A percentile compares a stretch with the other conserved stretches of the same genome.
Evolutionary conservation across 2,113 vertebrate species (phyloP).

Genomic region (Marmota flaviventris): DNA sequence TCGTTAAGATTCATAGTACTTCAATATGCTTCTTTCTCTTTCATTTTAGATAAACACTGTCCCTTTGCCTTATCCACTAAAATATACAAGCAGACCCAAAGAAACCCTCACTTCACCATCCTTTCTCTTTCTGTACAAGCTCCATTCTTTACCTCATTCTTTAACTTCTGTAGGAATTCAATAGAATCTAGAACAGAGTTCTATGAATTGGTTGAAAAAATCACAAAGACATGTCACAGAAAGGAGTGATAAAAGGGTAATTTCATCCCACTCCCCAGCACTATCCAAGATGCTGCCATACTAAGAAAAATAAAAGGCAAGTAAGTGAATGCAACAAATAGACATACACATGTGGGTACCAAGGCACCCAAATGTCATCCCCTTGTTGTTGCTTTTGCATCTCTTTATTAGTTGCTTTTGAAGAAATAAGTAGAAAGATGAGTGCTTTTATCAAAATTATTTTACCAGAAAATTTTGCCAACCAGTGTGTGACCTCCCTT

Average conservation of each 20-base stretch:
- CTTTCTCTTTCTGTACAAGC: constrained; percentile 34
- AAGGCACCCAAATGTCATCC: not conserved
- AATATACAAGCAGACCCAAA: constrained; percentile 31
- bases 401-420: constrained; percentile 59
- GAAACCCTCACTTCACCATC: constrained; percentile 19
- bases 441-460: not conserved
- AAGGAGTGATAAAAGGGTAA: constrained; percentile 42
- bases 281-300: not conserved
- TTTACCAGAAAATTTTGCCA: constrained; percentile 63
- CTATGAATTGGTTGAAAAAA: constrained; percentile 61
- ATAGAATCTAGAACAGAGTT: constrained; percentile 65
- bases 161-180: constrained; percentile 61
- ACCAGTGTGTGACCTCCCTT: not conserved
- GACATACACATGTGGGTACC: not conserved
- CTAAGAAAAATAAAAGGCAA: constrained; percentile 20
- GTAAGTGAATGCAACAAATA: not conserved
- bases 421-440: not conserved
- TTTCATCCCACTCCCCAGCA: constrained; percentile 1
- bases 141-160: constrained; percentile 40
- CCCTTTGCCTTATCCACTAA: constrained; percentile 37
- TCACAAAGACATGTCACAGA: constrained; percentile 74
- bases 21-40: constrained; percentile 43
- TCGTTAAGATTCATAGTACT: constrained; percentile 34
- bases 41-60: constrained; percentile 26
- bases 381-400: not conserved